Evolutionary conservation across 2,113 vertebrate genomes (phyloP), one percentile per base, ranked within the genome.

Genomic region (Centropristis striata): DNA sequence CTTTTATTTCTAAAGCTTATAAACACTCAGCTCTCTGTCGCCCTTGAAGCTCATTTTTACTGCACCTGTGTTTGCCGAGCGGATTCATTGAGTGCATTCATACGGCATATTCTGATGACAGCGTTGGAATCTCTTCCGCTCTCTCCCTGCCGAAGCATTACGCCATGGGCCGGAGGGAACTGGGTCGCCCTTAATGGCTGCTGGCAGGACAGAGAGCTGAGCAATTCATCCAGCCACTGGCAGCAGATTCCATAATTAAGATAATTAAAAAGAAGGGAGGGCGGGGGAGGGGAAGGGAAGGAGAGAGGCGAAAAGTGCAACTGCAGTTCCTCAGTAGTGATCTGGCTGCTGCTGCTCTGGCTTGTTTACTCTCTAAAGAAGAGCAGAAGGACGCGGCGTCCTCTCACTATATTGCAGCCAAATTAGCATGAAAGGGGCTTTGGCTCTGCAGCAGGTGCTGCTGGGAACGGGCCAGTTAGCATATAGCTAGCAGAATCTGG

Each of bases 231-330:
- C 60, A 78, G 72, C 49, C 36, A 41, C 59, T 88, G 84, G 86
- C 84, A 92, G 76, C 78, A 81, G 72, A 89, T 90, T 90, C 81
- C 65, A 85, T 89, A 88, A 93, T 92, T 90, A 89, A 90, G 71
- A 91, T 91, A 58, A 94, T 93, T 89, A 89, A 90, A 92, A 87
- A 39, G 15, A 15, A 9, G 32, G 63, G 53, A 8, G 49, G 55
- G 5, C 12, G 42, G 14, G 1, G n/a, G 21, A 39, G 0, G 18
- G 18, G 7, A 2, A 7, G 50, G 23, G 20, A 61, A 55, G 71
- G 42, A 65, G 55, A 44, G 50, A 39, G 75, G 63, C 67, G 57
- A 32, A 69, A 78, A 57, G 73, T 66, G 75, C 50, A 80, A 75
- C 8, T 77, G 63, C 81, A 83, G 28, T 66, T 77, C 54, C 50